A percentile compares a stretch with the other conserved stretches of the same genome.
Evolutionary conservation across 2,113 vertebrate genomes (phyloP).

Genomic region (Vanacampus margaritifer): DNA sequence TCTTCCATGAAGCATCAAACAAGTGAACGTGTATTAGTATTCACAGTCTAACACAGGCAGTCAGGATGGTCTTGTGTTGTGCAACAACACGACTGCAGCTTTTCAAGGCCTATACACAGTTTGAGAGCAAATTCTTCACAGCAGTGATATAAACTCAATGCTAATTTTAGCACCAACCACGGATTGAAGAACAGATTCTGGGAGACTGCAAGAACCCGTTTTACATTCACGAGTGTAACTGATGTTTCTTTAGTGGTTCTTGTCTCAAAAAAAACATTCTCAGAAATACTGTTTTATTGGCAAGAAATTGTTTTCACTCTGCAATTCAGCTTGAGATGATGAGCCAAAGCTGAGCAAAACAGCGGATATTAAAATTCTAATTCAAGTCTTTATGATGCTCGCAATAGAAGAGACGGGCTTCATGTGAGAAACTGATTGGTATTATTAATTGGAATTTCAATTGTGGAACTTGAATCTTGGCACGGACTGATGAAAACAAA

Average conservation of each 20-base stretch:
- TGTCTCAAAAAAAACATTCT: background rate
- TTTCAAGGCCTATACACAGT: constrained; percentile 1
- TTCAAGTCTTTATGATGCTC: constrained; percentile 57
- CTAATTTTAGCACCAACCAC: constrained; percentile 21
- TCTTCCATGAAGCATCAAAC: constrained; percentile 19
- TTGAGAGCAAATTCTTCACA: constrained; percentile 7
- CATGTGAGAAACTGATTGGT: constrained; percentile 25
- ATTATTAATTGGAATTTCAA: background rate
- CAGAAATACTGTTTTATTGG: constrained; percentile 10
- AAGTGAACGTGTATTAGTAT: background rate
- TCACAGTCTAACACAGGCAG: background rate
- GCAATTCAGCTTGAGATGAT: constrained; percentile 41
- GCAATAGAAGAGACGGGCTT: constrained; percentile 5
- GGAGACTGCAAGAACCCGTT: background rate
- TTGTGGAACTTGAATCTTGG: constrained; percentile 11
- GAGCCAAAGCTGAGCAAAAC: constrained; percentile 45
- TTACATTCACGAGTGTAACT: background rate
- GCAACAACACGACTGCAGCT: constrained; percentile 2
- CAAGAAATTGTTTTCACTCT: constrained; percentile 23
- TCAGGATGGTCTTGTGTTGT: background rate
- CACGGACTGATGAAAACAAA: background rate
- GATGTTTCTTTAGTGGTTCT: constrained; percentile 3
- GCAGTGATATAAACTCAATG: constrained; percentile 7
- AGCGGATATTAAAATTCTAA: constrained; percentile 56
- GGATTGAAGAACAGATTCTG: constrained; percentile 14